phyloP scores from a whole-genome alignment of 2,888 invertebrate species.

The Apantesis nais region DNA sequence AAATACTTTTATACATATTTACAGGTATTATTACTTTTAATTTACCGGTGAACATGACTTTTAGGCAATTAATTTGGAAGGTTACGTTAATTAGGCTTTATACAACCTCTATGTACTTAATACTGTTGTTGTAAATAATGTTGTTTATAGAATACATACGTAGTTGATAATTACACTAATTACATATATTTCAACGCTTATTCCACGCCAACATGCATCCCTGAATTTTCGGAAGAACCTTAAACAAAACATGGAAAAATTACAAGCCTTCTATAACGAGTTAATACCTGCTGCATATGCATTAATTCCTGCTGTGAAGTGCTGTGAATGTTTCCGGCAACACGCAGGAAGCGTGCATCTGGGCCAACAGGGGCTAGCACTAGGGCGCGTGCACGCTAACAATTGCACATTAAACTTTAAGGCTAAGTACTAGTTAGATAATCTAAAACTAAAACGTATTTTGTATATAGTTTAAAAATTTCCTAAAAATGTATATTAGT shows the following conservation, averaged over 20 bases:
- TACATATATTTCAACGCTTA: too few relatives aligned
- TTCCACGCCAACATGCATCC: too few relatives aligned
- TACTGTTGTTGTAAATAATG: too few relatives aligned
- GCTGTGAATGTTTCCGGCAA: constrained; percentile 42
- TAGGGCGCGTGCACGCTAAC: constrained; percentile 15
- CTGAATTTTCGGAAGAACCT: background rate
- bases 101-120: background rate
- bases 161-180: too few relatives aligned
- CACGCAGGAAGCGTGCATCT: constrained; percentile 46
- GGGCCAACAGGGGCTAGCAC: constrained; percentile 35
- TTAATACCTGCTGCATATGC: constrained; percentile 31
- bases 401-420: background rate
- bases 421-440: background rate
- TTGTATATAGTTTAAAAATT: background rate
- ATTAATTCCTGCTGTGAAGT: constrained; percentile 46
- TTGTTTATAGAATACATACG: too few relatives aligned
- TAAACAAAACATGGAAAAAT: constrained; percentile 1
- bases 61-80: background rate
- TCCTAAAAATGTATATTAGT: background rate
- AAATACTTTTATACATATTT: background rate
- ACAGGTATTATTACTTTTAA: background rate
- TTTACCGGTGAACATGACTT: background rate
- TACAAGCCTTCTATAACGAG: constrained; percentile 2
- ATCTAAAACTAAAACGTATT: background rate
- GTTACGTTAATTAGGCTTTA: background rate